Base-by-base conservation (phyloP, 2,113 vertebrate species). In the Rutilus rutilus region DNA sequence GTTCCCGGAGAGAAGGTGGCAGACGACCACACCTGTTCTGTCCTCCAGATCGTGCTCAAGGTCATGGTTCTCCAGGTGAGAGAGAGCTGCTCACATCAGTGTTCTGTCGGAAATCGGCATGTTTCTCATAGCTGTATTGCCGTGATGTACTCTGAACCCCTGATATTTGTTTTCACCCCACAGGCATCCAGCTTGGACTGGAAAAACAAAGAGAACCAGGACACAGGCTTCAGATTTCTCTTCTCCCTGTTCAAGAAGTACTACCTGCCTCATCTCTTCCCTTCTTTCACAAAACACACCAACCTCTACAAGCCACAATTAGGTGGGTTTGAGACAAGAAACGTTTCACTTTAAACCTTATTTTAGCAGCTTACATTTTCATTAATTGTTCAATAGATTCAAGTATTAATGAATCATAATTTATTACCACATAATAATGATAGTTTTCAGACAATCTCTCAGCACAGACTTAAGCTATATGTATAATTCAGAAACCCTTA, bases 141-240 rank as follows among this genome's bases (percentile, higher is more conserved):
- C 85, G 75, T 67, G 39, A 64, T 57, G 81, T 90, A 77, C 91
- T 92, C 87, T 91, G 25, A 77, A 62, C 60, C 7, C 77, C 25
- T 81, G 65, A 90, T 64, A 89, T 84, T 85, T 45, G 25, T 33
- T 77, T 54, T 19, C 50, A 1, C 4, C 75, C 5, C 64, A 83
- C 93, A 99, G 98, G 98, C 97, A 88, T 97, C 97, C 90, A 99
- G 97, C 89, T 95, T 99, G 90, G 97, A 99, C 91, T 99, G 98
- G 98, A 97, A 94, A 92, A 97, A 97, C 91, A 98, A 96, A 91
- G 98, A 98, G 87, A 97, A 96, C 92, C 96, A 97, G 91, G 97
- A 99, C 92, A 96, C 97, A n/a, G 97, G 97, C 45, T 99, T 99
- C 95, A 97, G 97, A 90, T 99, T 99, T 93, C 97, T 99, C 89